These are phyloP conservation scores for Teleogryllus oceanicus DNA, from an alignment of 2,888 invertebrate species.

Conservation along the genomic window DNA sequence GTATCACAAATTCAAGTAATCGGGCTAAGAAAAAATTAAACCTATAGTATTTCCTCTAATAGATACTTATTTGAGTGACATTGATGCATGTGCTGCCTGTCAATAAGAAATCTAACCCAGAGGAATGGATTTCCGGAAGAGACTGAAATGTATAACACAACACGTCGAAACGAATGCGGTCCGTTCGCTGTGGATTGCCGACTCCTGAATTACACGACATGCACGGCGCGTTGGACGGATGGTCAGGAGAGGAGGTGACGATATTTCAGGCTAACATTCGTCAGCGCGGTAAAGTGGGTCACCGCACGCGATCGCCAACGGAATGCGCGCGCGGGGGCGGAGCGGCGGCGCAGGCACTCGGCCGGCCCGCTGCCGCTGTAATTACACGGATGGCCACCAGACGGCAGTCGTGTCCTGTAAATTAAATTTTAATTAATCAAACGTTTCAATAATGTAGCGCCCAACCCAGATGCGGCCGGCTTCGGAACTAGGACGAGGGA, in stretches of 20 bases:
- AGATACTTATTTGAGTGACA: too few relatives aligned
- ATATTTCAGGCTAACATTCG: neutral
- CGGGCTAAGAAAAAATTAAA: too few relatives aligned
- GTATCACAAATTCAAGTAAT: too few relatives aligned
- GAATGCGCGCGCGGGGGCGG: neutral
- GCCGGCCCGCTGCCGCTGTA: neutral
- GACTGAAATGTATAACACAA: too few relatives aligned
- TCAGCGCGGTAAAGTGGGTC: constrained; percentile 7
- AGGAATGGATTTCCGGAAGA: too few relatives aligned
- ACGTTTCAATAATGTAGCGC: constrained; percentile 18
- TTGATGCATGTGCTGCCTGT: too few relatives aligned
- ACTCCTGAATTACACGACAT: too few relatives aligned
- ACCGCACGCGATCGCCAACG: neutral
- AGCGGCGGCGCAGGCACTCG: neutral
- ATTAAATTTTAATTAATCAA: constrained; percentile 18
- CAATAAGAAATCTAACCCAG: too few relatives aligned
- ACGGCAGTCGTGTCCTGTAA: constrained; percentile 10
- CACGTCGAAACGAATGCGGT: too few relatives aligned
- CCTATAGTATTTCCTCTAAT: too few relatives aligned
- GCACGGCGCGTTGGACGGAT: too few relatives aligned
- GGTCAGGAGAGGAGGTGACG: neutral
- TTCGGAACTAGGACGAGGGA: neutral
- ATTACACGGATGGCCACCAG: constrained; percentile 18
- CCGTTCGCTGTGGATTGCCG: too few relatives aligned
- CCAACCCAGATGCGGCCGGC: constrained; percentile 18